Evolutionary conservation across 2,797 vertebrate species (phyloP).

Genomic region (Sebastes trivittatus): DNA sequence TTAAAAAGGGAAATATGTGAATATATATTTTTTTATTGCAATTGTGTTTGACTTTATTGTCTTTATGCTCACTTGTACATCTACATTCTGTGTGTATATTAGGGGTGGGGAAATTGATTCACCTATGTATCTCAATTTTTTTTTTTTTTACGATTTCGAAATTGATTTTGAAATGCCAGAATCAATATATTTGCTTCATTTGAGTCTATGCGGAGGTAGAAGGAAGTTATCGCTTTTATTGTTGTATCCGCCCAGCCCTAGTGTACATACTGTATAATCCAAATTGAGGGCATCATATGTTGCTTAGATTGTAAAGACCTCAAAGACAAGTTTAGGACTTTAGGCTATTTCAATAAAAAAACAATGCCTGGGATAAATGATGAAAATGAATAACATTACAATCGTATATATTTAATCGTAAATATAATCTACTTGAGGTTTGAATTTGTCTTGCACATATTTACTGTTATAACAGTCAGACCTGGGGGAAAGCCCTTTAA

Average conservation of each 20-base stretch:
- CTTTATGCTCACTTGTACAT: not conserved
- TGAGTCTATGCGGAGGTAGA: too few relatives aligned
- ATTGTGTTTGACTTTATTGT: not conserved
- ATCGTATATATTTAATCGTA: not conserved
- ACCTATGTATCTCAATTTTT: too few relatives aligned
- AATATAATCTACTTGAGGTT: not conserved
- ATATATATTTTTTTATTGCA: not conserved
- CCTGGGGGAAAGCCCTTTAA: not conserved
- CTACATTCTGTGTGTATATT: too few relatives aligned
- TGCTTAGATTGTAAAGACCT: not conserved
- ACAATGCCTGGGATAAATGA: not conserved
- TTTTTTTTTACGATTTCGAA: too few relatives aligned
- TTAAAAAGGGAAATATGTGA: too few relatives aligned
- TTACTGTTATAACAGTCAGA: not conserved
- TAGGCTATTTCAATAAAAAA: not conserved
- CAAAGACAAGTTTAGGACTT: not conserved
- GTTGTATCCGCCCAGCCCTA: rapidly evolving
- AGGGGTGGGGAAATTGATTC: rapidly evolving
- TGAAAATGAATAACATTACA: not conserved
- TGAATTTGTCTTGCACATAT: not conserved
- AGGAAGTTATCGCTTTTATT: too few relatives aligned
- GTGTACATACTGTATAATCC: not conserved
- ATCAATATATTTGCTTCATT: too few relatives aligned
- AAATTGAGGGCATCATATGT: not conserved
- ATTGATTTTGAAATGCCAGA: too few relatives aligned